Evolutionary conservation across 1,140 invertebrate genomes (phyloP), one percentile per base, ranked within the genome.

Genomic region (Heliothis subflexa): DNA sequence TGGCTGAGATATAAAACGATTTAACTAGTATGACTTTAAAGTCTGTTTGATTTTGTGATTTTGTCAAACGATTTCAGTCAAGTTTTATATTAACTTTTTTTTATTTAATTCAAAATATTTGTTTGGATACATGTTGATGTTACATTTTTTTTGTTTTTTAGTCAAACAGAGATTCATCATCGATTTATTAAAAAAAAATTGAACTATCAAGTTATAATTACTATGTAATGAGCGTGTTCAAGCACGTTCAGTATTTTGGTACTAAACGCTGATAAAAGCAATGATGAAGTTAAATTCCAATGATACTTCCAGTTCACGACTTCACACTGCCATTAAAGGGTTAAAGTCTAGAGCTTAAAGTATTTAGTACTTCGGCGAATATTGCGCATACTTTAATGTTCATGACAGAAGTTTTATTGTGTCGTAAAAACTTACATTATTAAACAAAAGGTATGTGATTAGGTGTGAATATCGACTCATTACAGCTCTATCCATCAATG

Each of bases 11-110:
- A 75, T 62, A 75, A 75, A 75, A 55, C 28, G 16, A 16, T 57
- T 59, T 73, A 47, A 73, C 16, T 11, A 7, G 54, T 54, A 59
- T 59, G 59, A 73, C 33, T 73, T 73, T 73, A 73, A 73, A 62
- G 3, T 75, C 57, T 62, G 50, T 62, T 49, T 50, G 57, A 62
- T 62, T 75, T 75, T 28, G 45, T 61, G 62, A 47, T 45, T 45
- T 10, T 61, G 40, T 68, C 47, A 13, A 10, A 0, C 12, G 5
- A 14, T 21, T 68, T 16, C 2, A 49, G 33, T 45, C 16, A 55
- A 33, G 40, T 55, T 71, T 55, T 71, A 54, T 12, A 14, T 21
- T 12, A 2, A 40, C 10, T 13, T 13, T 28, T 9, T n/a, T 1
- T 52, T 52, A 52, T 52, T n/a, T 16, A n/a, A 52, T n/a, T 14